These are phyloP conservation scores for Apeltes quadracus DNA, from an alignment of 2,113 vertebrate species.

Conservation along the genomic window DNA sequence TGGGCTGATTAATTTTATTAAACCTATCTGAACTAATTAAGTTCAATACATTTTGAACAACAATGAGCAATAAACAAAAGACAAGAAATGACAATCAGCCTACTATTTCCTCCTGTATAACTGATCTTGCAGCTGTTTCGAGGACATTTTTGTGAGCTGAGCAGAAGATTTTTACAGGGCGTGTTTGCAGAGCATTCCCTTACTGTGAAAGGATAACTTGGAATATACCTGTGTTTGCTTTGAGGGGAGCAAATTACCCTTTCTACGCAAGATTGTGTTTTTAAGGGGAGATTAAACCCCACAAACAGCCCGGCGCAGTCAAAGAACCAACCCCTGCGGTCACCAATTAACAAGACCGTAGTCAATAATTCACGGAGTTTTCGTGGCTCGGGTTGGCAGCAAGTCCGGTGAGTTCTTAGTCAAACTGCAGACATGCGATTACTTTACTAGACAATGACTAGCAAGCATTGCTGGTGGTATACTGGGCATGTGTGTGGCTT, in stretches of 20 bases:
- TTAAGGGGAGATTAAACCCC: not conserved
- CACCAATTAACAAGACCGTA: conserved; percentile 73
- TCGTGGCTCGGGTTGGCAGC: conserved; percentile 51
- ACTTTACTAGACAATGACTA: conserved; percentile 60
- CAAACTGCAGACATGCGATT: conserved; percentile 58
- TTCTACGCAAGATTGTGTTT: conserved; percentile 13
- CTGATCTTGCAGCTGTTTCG: not conserved
- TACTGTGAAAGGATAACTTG: conserved; percentile 4
- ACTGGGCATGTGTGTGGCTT: conserved; percentile 3
- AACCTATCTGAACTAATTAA: no score
- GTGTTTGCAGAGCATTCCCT: conserved; percentile 4
- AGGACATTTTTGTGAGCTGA: not conserved
- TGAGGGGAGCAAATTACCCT: not conserved
- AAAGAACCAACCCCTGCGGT: conserved; percentile 35
- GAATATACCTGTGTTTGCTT: conserved; percentile 20
- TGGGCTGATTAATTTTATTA: no score
- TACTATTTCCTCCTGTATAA: not conserved
- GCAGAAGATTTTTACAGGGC: not conserved
- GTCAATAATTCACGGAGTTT: conserved; percentile 75
- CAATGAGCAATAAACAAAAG: not conserved
- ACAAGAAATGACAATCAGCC: not conserved
- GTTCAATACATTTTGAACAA: no score
- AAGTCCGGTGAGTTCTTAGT: conserved; percentile 71
- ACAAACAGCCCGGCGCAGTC: not conserved
- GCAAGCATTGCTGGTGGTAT: conserved; percentile 37